Conservation (phyloP, 2,113 vertebrate species). For the Oceanites oceanicus region DNA sequence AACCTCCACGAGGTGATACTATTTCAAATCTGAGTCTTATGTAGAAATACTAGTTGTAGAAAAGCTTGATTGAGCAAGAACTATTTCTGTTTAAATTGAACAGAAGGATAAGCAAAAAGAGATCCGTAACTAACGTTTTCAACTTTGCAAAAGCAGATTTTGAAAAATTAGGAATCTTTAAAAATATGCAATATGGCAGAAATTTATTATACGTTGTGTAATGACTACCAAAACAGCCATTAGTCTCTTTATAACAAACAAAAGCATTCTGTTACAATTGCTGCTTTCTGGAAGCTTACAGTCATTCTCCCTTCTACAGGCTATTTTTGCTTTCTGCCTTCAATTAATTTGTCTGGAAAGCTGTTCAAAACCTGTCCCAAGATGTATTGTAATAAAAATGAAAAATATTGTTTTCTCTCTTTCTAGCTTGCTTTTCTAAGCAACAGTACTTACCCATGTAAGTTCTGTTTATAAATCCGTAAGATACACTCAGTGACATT, state of each 20-base stretch:
- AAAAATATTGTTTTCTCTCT: not conserved
- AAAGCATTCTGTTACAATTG: not conserved
- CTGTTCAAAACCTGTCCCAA: not conserved
- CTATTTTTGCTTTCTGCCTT: constrained; percentile 16
- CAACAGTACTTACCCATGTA: not conserved
- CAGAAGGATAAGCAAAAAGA: not conserved
- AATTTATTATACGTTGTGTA: not conserved
- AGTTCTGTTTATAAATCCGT: not conserved
- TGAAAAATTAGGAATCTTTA: constrained; percentile 12
- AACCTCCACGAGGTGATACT: not conserved
- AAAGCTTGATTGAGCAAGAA: not conserved
- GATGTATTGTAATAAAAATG: not conserved
- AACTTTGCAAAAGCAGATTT: not conserved
- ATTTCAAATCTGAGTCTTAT: not conserved
- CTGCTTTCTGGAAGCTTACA: not conserved
- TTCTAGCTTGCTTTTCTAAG: not conserved
- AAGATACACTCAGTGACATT: not conserved
- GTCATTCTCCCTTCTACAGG: not conserved
- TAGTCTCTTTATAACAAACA: not conserved
- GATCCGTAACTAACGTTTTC: not conserved
- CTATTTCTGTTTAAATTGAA: not conserved
- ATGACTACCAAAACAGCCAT: not conserved
- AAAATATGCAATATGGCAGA: not conserved
- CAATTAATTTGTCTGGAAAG: constrained; percentile 11
- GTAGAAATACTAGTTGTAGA: not conserved